Conservation (phyloP, 2,888 invertebrate genomes). For the Serripes groenlandicus region DNA sequence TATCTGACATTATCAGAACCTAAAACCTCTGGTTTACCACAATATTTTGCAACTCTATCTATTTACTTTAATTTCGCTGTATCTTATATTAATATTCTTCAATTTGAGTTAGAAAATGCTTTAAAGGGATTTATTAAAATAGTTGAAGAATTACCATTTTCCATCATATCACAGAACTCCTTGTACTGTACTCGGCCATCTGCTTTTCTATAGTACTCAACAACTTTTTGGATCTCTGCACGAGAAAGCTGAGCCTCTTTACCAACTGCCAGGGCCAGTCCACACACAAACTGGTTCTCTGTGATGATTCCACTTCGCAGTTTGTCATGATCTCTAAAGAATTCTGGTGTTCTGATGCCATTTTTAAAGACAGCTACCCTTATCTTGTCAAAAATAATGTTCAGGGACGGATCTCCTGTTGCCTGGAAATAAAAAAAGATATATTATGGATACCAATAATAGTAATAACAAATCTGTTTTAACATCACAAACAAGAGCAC, state of each 20-base stretch:
- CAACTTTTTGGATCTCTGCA: slow-evolving; percentile 84
- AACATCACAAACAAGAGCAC: no score
- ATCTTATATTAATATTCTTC: no score
- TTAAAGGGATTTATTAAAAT: no score
- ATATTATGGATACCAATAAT: no score
- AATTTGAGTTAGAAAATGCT: no score
- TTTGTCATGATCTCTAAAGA: slow-evolving; percentile 86
- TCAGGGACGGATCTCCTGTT: slow-evolving; percentile 81
- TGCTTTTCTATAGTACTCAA: slow-evolving; percentile 83
- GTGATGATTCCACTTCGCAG: slow-evolving; percentile 85
- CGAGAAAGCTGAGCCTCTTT: slow-evolving; percentile 85
- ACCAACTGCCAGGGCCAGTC: slow-evolving; percentile 84
- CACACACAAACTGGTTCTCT: slow-evolving; percentile 86
- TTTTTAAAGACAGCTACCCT: slow-evolving; percentile 85
- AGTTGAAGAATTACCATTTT: slow-evolving; percentile 85
- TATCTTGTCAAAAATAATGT: slow-evolving; percentile 85
- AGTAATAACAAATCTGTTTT: no score
- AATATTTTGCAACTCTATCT: no score
- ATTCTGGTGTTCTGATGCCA: slow-evolving; percentile 85
- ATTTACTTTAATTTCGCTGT: no score
- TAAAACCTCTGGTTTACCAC: no score
- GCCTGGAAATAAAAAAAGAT: slow-evolving; percentile 65
- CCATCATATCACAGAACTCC: slow-evolving; percentile 86
- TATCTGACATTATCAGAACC: no score
- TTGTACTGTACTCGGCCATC: slow-evolving; percentile 85